Evolutionary conservation across 92 coral and sea anemone genomes (phyloP).

Genomic region (Plumapathes pennacea): DNA sequence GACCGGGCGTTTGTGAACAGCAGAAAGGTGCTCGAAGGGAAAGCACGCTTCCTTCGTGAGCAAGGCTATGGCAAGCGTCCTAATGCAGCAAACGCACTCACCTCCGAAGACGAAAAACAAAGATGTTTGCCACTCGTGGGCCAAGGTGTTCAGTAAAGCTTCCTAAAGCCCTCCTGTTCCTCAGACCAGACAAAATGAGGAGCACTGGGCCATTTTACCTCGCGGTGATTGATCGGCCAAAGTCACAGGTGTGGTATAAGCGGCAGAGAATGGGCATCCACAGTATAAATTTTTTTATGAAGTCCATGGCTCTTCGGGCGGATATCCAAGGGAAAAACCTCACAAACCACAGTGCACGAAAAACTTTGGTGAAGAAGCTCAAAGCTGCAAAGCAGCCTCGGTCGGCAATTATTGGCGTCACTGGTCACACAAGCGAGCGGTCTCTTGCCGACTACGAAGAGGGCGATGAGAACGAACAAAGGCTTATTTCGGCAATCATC

Average conservation of each 20-base stretch:
- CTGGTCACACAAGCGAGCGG: slow-evolving; percentile 16
- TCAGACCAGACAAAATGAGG: slow-evolving; percentile 11
- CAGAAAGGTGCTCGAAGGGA: too few species aligned
- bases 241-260: slow-evolving; percentile 18
- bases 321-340: slow-evolving; percentile 1
- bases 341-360: slow-evolving; percentile 9
- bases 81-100: too few species aligned
- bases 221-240: slow-evolving; percentile 7
- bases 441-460: slow-evolving; percentile 36
- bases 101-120: too few species aligned
- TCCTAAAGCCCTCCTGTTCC: neutral
- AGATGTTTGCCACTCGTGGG: slow-evolving; percentile 22
- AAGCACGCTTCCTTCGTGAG: too few species aligned
- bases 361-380: slow-evolving; percentile 25
- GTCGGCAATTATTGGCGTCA: slow-evolving; percentile 10
- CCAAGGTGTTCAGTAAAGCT: neutral
- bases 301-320: neutral
- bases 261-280: slow-evolving; percentile 27
- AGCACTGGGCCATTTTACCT: slow-evolving; percentile 12
- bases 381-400: slow-evolving; percentile 15
- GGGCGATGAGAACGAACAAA: slow-evolving; percentile 31
- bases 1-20: too few species aligned
- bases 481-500: slow-evolving; percentile 19
- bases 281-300: slow-evolving; percentile 12
- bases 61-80: too few species aligned